Evolutionary conservation across 2,797 vertebrate genomes (phyloP), one percentile per base, ranked within the genome.

Genomic region (Salmo trutta): DNA sequence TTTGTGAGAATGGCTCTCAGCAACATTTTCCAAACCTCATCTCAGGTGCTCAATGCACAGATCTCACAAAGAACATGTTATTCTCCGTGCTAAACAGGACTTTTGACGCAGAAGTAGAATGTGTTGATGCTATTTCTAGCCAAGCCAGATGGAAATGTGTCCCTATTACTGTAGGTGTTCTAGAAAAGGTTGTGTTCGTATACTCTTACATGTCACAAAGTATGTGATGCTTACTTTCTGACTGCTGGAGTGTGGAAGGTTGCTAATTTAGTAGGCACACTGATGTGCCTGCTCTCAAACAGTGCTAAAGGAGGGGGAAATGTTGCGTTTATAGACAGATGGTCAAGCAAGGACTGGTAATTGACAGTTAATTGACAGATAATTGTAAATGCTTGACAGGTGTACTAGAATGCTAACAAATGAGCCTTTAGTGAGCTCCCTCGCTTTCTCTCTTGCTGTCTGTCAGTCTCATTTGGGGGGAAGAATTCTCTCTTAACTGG

Each of bases 341-440:
- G 89, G 87, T 75, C 82, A 86, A 89, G 88, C 82, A 86, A 85
- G 77, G 84, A 83, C 82, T 24, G 24, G 52, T 54, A 72, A 73
- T 54, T 53, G 7, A 75, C 78, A 75, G 78, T 67, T 87, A 89
- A 92, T 81, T 85, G 84, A 85, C 67, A 16, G 77, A 79, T 89
- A 90, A 91, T 88, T 91, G 85, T 75, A 74, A 86, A 79, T 74
- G 75, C 76, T 78, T 74, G 71, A 86, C 89, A 89, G 84, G 83
- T 86, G 83, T 77, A 78, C 75, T 21, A 76, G 75, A 81, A 74
- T 81, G 77, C 77, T 68, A 51, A 72, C 88, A 82, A 88, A 90
- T 79, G 74, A 83, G 88, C 77, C 70, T 74, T 79, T 80, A 86
- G 75, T 78, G 73, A 84, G 85, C 24, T 53, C 19, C 21, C 51